These are phyloP conservation scores for Dryobotodes eremita DNA, from an alignment of 2,888 invertebrate genomes.

Conservation along the genomic window DNA sequence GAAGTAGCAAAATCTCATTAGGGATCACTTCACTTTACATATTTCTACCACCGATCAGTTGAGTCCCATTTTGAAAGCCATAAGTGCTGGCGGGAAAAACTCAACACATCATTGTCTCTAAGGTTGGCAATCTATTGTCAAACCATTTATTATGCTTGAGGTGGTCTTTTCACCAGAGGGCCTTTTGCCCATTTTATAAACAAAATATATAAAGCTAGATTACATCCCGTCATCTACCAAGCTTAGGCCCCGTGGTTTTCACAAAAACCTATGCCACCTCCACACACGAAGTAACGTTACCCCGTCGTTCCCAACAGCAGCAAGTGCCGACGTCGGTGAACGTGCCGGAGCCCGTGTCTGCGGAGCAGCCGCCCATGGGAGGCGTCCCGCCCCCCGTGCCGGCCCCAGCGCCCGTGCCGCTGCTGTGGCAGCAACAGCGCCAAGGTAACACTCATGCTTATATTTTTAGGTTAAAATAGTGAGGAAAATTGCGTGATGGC, in stretches of 20 bases:
- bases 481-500: neutral
- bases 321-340: constrained; percentile 51
- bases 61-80: constrained; percentile 2
- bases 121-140: neutral
- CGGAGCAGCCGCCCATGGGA: constrained; percentile 64
- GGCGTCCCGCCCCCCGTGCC: constrained; percentile 73
- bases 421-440: constrained; percentile 87
- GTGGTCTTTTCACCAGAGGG: constrained; percentile 2
- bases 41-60: neutral
- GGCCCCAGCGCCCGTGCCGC: constrained; percentile 82
- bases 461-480: neutral
- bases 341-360: constrained; percentile 52
- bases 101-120: neutral
- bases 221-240: neutral
- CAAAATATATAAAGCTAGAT: neutral
- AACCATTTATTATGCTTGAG: neutral
- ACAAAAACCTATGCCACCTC: neutral
- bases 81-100: neutral
- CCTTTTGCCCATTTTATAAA: neutral
- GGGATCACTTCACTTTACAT: neutral
- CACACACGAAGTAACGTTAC: constrained; percentile 1
- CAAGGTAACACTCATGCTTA: constrained; percentile 77
- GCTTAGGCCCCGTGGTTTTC: constrained; percentile 4
- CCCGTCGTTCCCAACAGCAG: constrained; percentile 45
- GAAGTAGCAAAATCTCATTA: neutral